Conservation (phyloP, 2,888 invertebrate species). For the Gibbula magus region DNA sequence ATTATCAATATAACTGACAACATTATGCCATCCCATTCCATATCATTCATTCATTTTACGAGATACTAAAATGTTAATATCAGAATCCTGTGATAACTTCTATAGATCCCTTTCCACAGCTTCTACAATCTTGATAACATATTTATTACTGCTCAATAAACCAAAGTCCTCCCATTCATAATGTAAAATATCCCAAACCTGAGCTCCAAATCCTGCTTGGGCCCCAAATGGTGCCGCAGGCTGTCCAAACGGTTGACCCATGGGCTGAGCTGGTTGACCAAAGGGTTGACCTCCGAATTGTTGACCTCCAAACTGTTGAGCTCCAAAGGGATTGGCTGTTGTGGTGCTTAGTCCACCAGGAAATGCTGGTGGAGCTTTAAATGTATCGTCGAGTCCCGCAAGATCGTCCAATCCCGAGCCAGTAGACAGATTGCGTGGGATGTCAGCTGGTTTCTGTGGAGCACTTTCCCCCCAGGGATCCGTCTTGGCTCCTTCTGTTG, state of each 20-base stretch:
- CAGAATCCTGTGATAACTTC: too few relatives aligned
- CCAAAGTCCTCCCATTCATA: too few relatives aligned
- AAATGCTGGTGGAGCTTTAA: conserved; percentile 25
- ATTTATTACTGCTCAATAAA: too few relatives aligned
- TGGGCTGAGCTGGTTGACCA: conserved; percentile 25
- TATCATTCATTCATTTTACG: too few relatives aligned
- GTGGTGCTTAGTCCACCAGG: conserved; percentile 18
- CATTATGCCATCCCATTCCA: too few relatives aligned
- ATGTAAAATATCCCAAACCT: not conserved
- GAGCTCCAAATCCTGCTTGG: not conserved
- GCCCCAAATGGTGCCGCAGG: conserved; percentile 21
- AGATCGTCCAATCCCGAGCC: conserved; percentile 45
- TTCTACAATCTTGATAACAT: too few relatives aligned
- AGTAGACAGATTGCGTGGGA: conserved; percentile 16
- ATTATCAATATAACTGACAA: too few relatives aligned
- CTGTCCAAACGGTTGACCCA: not conserved
- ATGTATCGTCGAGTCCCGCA: conserved; percentile 29
- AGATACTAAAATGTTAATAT: too few relatives aligned
- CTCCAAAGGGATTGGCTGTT: conserved; percentile 26
- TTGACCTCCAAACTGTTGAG: conserved; percentile 26
- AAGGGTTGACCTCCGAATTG: conserved; percentile 17
- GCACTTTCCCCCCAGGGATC: conserved; percentile 51
- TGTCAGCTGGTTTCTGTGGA: conserved; percentile 19
- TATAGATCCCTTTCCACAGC: too few relatives aligned
- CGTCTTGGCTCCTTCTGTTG: conserved; percentile 22